Base-by-base conservation (phyloP, 1,140 invertebrate species). In the Sarcophaga bullata region DNA sequence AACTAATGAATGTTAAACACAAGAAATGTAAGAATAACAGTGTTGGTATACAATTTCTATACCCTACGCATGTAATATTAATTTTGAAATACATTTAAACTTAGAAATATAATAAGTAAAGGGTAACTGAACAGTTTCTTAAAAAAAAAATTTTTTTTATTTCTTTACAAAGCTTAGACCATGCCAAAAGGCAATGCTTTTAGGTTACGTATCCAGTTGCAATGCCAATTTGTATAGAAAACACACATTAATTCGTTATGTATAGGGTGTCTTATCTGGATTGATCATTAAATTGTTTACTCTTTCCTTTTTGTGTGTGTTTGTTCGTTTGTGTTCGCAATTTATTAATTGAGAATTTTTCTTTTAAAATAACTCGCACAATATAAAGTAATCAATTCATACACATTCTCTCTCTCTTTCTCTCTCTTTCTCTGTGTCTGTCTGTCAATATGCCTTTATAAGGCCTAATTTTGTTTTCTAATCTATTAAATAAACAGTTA, bases 1-100 rank as follows among this genome's bases (percentile, higher is more conserved):
- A 25, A n/a, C 62, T 19, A 76, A 58, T 78, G 46, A 17, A 78
- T 76, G 50, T 54, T 52, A 46, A 82, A 76, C 46, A 47, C 5
- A 54, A 2, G 17, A 15, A 54, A 46, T 58, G 54, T 58, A 15
- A n/a, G 25, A 37, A 37, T 37, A 37, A 37, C 25, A 37, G 25
- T 37, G 25, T 37, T 37, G 25, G 25, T 37, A 37, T 2, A 37
- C 25, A 37, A n/a, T 37, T 37, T 37, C 4, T 37, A 37, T 37
- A 37, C 25, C 25, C 25, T 37, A 37, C 25, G 4, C 4, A 37
- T 37, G 25, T 37, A 37, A 37, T 37, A 4, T 37, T 37, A 37
- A 37, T 2, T 37, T 37, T 37, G 25, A 37, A 37, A 37, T 4
- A 37, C n/a, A n/a, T n/a, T n/a, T n/a, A n/a, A n/a, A n/a, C n/a